Conservation (phyloP, 2,888 invertebrate species). For the Phaedon cochleariae region DNA sequence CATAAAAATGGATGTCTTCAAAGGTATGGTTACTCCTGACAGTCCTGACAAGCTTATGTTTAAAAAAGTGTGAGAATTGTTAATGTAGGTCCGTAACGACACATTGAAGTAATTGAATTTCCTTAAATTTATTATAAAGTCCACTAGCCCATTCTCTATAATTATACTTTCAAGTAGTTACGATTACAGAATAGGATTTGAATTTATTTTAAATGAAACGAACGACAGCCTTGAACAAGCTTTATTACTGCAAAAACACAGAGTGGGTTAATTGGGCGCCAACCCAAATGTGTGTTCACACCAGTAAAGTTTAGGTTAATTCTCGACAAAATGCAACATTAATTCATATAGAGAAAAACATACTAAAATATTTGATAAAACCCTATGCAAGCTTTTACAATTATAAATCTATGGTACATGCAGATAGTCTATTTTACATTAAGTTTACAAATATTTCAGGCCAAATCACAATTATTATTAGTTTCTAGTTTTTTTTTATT, state of each 20-base stretch:
- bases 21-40: too few species aligned
- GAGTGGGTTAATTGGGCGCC: slow-evolving; percentile 13
- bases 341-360: slow-evolving; percentile 58
- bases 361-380: slow-evolving; percentile 60
- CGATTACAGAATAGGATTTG: too few species aligned
- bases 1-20: too few species aligned
- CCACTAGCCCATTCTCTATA: too few species aligned
- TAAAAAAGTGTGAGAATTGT: too few species aligned
- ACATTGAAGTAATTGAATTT: too few species aligned
- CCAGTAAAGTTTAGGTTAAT: slow-evolving; percentile 45
- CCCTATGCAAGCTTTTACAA: slow-evolving; percentile 59
- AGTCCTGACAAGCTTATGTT: too few species aligned
- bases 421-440: slow-evolving; percentile 57
- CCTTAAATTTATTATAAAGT: too few species aligned
- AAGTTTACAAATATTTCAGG: slow-evolving; percentile 57
- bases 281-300: slow-evolving; percentile 43
- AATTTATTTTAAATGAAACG: slow-evolving; percentile 32
- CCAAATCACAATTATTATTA: slow-evolving; percentile 58
- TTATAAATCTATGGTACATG: slow-evolving; percentile 54
- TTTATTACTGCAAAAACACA: slow-evolving; percentile 50
- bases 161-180: too few species aligned
- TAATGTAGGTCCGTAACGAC: too few species aligned
- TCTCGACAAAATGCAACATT: slow-evolving; percentile 60
- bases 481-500: slow-evolving; percentile 46
- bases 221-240: slow-evolving; percentile 46